These are phyloP conservation scores for Limnephilus lunatus DNA, from an alignment of 2,888 invertebrate genomes.

Conservation along the genomic window DNA sequence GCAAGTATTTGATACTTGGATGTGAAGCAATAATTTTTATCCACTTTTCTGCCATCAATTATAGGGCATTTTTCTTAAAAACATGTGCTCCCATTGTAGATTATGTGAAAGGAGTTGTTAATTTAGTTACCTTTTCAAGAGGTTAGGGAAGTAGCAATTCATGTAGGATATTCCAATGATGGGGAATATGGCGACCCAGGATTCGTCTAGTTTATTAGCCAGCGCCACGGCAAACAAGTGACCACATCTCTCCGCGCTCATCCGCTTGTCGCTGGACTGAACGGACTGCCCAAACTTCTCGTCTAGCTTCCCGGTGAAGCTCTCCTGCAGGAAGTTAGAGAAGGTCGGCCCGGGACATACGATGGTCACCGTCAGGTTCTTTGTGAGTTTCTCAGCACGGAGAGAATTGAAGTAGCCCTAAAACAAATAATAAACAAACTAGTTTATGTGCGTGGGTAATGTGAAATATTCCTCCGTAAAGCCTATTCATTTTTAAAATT, in stretches of 20 bases:
- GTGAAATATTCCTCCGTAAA: too few relatives aligned
- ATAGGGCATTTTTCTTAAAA: neutral
- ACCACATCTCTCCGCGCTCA: slow-evolving; percentile 79
- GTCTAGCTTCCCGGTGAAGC: slow-evolving; percentile 82
- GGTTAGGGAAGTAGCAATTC: slow-evolving; percentile 78
- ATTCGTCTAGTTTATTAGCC: slow-evolving; percentile 79
- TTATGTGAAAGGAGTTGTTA: slow-evolving; percentile 26
- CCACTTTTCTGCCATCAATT: too few relatives aligned
- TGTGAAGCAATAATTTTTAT: too few relatives aligned
- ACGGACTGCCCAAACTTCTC: slow-evolving; percentile 73
- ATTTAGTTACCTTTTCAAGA: slow-evolving; percentile 72
- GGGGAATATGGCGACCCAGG: slow-evolving; percentile 85
- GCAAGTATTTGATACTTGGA: slow-evolving; percentile 8
- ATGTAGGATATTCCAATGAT: slow-evolving; percentile 79
- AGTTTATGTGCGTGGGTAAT: too few relatives aligned
- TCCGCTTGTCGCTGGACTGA: slow-evolving; percentile 73
- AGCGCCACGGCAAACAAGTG: slow-evolving; percentile 78
- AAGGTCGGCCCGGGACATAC: slow-evolving; percentile 88
- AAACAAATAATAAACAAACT: slow-evolving; percentile 64
- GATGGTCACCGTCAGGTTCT: slow-evolving; percentile 79
- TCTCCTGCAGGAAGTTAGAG: slow-evolving; percentile 82
- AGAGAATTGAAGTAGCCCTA: slow-evolving; percentile 86
- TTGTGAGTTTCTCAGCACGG: slow-evolving; percentile 78
- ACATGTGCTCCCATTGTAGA: too few relatives aligned
- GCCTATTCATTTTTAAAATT: too few relatives aligned